Percentiles rank a stretch among this genome's conserved stretches.
Evolutionary conservation across 2,113 vertebrate species (phyloP).

Genomic region (Cricetomys ansorgei): DNA sequence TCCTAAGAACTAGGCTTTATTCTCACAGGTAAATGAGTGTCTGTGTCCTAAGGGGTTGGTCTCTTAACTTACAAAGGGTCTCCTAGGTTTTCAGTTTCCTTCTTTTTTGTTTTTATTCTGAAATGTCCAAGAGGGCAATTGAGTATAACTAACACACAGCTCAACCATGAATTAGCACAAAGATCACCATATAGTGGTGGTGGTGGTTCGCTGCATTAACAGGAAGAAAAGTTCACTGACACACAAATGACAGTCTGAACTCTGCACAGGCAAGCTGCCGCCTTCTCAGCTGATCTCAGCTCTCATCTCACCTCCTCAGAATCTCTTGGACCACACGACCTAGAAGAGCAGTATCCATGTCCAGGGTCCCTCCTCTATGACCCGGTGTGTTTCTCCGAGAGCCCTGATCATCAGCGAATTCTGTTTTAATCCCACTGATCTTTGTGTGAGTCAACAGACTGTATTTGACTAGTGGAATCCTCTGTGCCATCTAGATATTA

Average conservation of each 20-base stretch:
- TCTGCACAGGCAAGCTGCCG: neutral
- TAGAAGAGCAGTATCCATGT: neutral
- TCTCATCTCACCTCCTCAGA: neutral
- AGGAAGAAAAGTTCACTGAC: neutral
- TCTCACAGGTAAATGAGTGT: neutral
- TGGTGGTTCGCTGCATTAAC: neutral
- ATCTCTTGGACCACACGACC: neutral
- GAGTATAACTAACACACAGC: neutral
- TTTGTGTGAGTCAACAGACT: neutral
- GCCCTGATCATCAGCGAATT: neutral
- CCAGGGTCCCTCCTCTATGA: neutral
- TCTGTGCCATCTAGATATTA: neutral
- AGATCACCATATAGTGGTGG: neutral
- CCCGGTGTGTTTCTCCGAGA: neutral
- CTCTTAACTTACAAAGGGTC: conserved; percentile 41
- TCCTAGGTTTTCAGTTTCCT: neutral
- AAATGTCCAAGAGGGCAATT: neutral
- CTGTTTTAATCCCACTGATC: neutral
- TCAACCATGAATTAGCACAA: neutral
- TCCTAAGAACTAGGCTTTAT: neutral
- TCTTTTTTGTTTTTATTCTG: neutral
- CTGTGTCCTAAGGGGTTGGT: neutral
- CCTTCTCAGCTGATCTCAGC: neutral
- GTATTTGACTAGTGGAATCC: neutral
- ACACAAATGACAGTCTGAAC: neutral